phyloP scores from a whole-genome alignment of 1,140 invertebrate genomes.

The Adelges cooleyi region DNA sequence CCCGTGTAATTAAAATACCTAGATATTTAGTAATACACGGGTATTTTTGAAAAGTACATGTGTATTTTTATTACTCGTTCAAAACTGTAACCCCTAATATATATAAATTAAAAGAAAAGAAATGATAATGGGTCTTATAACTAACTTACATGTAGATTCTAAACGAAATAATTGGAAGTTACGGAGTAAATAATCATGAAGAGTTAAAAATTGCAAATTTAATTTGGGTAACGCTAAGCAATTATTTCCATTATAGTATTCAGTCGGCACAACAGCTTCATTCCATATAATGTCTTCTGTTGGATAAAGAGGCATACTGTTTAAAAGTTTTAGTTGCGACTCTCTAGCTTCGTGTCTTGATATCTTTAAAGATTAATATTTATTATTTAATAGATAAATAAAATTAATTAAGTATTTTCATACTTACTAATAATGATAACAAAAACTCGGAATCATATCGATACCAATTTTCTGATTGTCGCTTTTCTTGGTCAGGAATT shows the following conservation, averaged over 20 bases:
- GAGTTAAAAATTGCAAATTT: slow-evolving; percentile 94
- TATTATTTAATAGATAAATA: not conserved
- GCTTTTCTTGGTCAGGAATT: slow-evolving; percentile 60
- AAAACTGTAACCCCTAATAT: no score
- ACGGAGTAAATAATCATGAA: slow-evolving; percentile 94
- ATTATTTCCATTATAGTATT: slow-evolving; percentile 91
- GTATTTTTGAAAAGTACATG: no score
- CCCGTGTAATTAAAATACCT: no score
- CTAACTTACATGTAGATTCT: slow-evolving; percentile 86
- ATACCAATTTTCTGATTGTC: slow-evolving; percentile 57
- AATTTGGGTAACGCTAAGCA: slow-evolving; percentile 93
- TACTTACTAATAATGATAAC: slow-evolving; percentile 65
- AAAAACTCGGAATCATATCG: slow-evolving; percentile 68
- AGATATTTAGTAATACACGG: no score
- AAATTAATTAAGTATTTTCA: not conserved
- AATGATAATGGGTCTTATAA: no score
- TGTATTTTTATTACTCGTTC: no score
- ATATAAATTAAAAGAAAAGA: no score
- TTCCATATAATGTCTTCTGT: slow-evolving; percentile 99
- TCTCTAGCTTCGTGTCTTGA: slow-evolving; percentile 76
- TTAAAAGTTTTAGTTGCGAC: slow-evolving; percentile 88
- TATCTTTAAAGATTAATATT: slow-evolving; percentile 44
- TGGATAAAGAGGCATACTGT: slow-evolving; percentile 97
- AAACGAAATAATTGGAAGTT: slow-evolving; percentile 97
- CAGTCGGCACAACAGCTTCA: slow-evolving; percentile 94